Evolutionary conservation across 2,888 invertebrate species (phyloP), one percentile per base, ranked within the genome.

Genomic region (Luffia ferchaultella): DNA sequence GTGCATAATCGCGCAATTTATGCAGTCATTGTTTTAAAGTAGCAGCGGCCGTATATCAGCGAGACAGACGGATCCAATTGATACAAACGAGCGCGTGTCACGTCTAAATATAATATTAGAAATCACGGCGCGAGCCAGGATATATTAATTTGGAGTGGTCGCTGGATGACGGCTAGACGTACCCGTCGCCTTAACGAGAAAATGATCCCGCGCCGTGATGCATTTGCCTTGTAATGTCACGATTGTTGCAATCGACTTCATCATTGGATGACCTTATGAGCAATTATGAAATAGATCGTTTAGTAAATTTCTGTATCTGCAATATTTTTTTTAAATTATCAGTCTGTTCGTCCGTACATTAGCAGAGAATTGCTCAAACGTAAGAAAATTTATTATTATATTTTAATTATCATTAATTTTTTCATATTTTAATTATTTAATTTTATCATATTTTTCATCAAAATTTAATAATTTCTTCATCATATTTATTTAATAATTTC

Each of bases 61-160:
- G 68, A 64, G 66, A 74, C 75, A 80, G 82, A 80, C 80, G 75
- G 72, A 70, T 66, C 68, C 83, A 83, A 83, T 83, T 83, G 83
- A 78, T 79, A 83, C 78, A 83, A 83, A 83, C 77, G 83, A 80
- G 80, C 77, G 73, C 72, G 73, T 82, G 83, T 83, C 83, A 82
- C 74, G 80, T 82, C 83, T 83, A 83, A 82, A 83, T 83, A 83
- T 83, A 83, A 83, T 83, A 83, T 83, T 83, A 82, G 80, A 83
- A 83, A 83, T 83, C 83, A 76, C 83, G 79, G 80, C 83, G 80
- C 78, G 76, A 73, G 83, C 83, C 83, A 83, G 83, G 83, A 83
- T 82, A 82, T 80, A 82, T 80, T 82, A 79, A 82, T 83, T 78
- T 80, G 77, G 69, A 79, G 73, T 74, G 72, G 65, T 73, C 68